Evolutionary conservation across 2,113 vertebrate genomes (phyloP).

Genomic region (Peromyscus maniculatus): DNA sequence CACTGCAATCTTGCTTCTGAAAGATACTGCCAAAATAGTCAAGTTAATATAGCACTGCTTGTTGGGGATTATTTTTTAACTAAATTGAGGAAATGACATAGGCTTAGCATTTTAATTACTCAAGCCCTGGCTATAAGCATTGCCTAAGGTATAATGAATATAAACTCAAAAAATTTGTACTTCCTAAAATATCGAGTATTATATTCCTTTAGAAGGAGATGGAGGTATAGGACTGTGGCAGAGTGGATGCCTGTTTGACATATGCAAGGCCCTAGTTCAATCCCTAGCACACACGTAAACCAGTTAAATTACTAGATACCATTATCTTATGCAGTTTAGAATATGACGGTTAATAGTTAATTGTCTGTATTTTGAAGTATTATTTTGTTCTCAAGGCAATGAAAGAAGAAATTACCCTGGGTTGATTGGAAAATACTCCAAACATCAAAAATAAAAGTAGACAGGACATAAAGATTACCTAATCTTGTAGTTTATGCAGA

Average conservation of each 20-base stretch:
- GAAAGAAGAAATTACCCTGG: conserved; percentile 41
- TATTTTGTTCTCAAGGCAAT: conserved; percentile 44
- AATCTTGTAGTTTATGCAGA: conserved; percentile 47
- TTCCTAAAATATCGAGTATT: conserved; percentile 61
- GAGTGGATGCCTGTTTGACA: neutral
- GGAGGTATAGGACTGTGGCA: neutral
- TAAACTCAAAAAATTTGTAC: conserved; percentile 6
- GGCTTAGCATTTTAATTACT: conserved; percentile 41
- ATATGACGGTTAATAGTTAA: conserved; percentile 47
- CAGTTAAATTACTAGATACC: neutral
- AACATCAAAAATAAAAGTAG: conserved; percentile 56
- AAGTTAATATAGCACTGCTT: conserved; percentile 63
- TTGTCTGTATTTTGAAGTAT: conserved; percentile 41
- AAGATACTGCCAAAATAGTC: conserved; percentile 47
- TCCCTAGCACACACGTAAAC: neutral
- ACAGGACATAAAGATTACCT: neutral
- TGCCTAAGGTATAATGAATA: conserved; percentile 48
- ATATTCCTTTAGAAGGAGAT: neutral
- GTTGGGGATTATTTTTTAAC: conserved; percentile 37
- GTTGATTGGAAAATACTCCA: conserved; percentile 42
- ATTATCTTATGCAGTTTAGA: conserved; percentile 51
- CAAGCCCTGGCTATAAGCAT: neutral
- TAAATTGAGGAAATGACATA: conserved; percentile 53
- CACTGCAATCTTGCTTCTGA: conserved; percentile 45
- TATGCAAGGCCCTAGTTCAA: neutral